phyloP scores from a whole-genome alignment of 2,888 invertebrate genomes.

The Cordylochernes scorpioides region DNA sequence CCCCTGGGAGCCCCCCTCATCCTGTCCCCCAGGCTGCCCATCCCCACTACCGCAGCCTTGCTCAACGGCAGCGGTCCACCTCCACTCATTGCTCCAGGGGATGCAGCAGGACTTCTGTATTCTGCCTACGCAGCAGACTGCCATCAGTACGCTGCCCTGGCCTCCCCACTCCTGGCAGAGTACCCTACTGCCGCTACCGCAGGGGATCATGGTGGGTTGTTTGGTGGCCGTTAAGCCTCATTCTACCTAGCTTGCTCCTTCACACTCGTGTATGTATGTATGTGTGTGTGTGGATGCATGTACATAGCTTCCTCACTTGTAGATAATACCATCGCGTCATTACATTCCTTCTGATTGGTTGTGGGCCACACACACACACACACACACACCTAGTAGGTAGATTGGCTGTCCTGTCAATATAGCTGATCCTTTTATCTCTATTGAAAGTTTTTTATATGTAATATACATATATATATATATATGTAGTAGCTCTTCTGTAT shows the following conservation, averaged over 20 bases:
- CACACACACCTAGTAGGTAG: no score
- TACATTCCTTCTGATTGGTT: no score
- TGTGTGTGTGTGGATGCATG: constrained; percentile 1
- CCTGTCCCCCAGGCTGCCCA: constrained; percentile 63
- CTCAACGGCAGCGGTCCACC: constrained; percentile 31
- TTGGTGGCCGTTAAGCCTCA: constrained; percentile 41
- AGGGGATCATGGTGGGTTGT: constrained; percentile 79
- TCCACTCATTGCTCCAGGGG: constrained; percentile 33
- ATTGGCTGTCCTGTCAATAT: no score
- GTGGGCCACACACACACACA: no score
- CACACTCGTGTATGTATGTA: constrained; percentile 4
- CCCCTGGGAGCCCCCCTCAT: constrained; percentile 77
- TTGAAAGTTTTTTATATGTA: no score
- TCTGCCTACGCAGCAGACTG: constrained; percentile 48
- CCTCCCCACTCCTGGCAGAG: constrained; percentile 33
- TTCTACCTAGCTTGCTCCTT: constrained; percentile 2
- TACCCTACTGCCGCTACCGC: constrained; percentile 43
- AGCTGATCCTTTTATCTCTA: no score
- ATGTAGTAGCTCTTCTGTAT: no score
- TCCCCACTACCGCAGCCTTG: constrained; percentile 41
- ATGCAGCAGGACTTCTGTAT: constrained; percentile 66
- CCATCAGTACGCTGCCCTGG: constrained; percentile 61
- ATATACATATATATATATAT: no score
- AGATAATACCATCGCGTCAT: no score
- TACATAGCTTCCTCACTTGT: no score